Base-by-base conservation (phyloP, 2,113 vertebrate genomes). In the Ariopsis seemanni region DNA sequence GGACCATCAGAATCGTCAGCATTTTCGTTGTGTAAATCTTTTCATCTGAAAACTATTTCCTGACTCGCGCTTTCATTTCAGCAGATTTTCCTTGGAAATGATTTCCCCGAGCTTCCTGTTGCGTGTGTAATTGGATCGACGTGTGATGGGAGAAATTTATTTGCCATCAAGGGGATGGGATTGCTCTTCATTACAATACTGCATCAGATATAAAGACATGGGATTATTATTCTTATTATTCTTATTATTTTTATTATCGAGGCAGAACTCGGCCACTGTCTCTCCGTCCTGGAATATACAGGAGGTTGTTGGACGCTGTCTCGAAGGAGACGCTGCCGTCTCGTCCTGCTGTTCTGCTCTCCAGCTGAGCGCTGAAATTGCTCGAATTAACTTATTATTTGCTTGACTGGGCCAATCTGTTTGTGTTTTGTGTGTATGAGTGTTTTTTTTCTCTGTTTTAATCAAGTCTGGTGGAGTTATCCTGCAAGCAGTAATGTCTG, bases 321-420 rank as follows among this genome's bases (percentile, higher is more conserved):
- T 93, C 67, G 85, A 85, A 91, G 88, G 92, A 93, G 93, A 93
- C 91, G 90, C 90, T 92, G 91, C 90, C 87, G 90, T 90, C 91
- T 93, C 89, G 91, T 94, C 94, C 92, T 91, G 94, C 93, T 94
- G 95, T 94, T 94, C 93, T 93, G 92, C 92, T 93, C 94, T 91
- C 95, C 94, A 69, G 94, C 94, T 91, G 95, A 92, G 95, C 75
- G 82, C 90, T 89, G 89, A 95, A 95, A 96, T 96, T 96, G 95
- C 95, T 96, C 92, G 94, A 95, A 96, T 96, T 95, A 95, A 94
- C 95, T 95, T 96, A 95, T 96, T 95, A 96, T 95, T 95, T 95
- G 95, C 95, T 95, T 94, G 94, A 94, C 94, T 96, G 93, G 94
- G 92, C 93, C 94, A 95, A 95, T 95, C 93, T 94, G 94, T 95